These are phyloP conservation scores for Orussus abietinus DNA, from an alignment of 1,140 invertebrate genomes.

Conservation along the genomic window DNA sequence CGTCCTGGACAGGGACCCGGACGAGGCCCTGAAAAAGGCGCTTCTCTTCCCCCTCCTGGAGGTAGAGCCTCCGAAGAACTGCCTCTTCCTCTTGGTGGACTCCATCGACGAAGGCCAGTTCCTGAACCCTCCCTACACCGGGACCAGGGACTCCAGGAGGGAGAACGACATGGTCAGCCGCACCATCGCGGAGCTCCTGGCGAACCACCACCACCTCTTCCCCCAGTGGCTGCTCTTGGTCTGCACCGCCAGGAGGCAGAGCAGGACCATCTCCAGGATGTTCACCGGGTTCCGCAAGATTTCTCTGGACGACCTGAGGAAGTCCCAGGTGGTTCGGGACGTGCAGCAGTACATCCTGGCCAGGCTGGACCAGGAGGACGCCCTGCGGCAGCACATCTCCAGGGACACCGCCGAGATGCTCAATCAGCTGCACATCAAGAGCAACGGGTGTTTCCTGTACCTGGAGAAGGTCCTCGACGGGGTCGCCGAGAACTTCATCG, in stretches of 20 bases:
- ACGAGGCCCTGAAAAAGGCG: slow-evolving; percentile 86
- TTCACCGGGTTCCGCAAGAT: slow-evolving; percentile 94
- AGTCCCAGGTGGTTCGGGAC: slow-evolving; percentile 83
- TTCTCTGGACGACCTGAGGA: slow-evolving; percentile 83
- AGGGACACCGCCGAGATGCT: slow-evolving; percentile 88
- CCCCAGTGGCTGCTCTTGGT: slow-evolving; percentile 90
- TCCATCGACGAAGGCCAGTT: slow-evolving; percentile 78
- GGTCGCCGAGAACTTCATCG: slow-evolving; percentile 89
- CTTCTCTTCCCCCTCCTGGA: slow-evolving; percentile 83
- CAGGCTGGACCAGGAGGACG: slow-evolving; percentile 78
- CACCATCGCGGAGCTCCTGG: slow-evolving; percentile 81
- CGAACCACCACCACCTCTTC: slow-evolving; percentile 87
- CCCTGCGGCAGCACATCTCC: slow-evolving; percentile 74
- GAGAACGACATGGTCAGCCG: slow-evolving; percentile 57
- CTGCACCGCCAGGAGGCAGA: slow-evolving; percentile 83
- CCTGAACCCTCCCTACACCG: slow-evolving; percentile 39
- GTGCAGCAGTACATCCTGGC: slow-evolving; percentile 94
- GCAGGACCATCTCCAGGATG: slow-evolving; percentile 82
- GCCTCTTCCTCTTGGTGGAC: slow-evolving; percentile 83
- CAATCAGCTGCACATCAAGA: slow-evolving; percentile 94
- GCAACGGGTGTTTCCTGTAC: slow-evolving; percentile 93
- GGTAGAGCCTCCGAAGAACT: slow-evolving; percentile 76
- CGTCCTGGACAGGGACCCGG: slow-evolving; percentile 76
- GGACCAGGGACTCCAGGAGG: slow-evolving; percentile 45
- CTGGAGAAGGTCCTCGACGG: slow-evolving; percentile 90